phyloP scores from a whole-genome alignment of 53 echinoderm and acorn worm species.

The Pentamera pediparva region DNA sequence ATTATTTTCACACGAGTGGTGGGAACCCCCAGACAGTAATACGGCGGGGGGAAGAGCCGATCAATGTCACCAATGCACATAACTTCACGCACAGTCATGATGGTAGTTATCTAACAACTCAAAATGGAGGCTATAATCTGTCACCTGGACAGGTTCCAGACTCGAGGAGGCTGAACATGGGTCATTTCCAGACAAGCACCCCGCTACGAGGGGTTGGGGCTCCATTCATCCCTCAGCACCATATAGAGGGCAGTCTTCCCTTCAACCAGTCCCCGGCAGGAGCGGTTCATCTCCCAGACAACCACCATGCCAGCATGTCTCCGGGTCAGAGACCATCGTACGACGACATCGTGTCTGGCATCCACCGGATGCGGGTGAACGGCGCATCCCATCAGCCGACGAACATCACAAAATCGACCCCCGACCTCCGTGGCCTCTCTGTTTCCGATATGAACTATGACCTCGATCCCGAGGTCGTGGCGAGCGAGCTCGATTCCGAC shows the following conservation, averaged over 20 bases:
- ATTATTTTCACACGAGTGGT: too few species aligned
- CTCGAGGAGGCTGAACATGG: too few species aligned
- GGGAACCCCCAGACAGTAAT: too few species aligned
- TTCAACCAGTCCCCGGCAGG: not conserved
- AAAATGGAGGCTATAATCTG: not conserved
- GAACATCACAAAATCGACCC: slow-evolving; percentile 11
- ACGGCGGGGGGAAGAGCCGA: too few species aligned
- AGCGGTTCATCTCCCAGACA: too few species aligned
- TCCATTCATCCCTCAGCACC: not conserved
- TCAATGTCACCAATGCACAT: not conserved
- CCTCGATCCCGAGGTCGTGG: slow-evolving; percentile 26
- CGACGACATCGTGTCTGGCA: slow-evolving; percentile 2
- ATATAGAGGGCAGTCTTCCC: slow-evolving; percentile 14
- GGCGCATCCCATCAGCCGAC: not conserved
- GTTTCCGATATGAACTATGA: slow-evolving; percentile 18
- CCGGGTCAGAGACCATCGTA: not conserved
- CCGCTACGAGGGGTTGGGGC: not conserved
- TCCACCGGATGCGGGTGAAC: not conserved
- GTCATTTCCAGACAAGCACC: slow-evolving; percentile 20
- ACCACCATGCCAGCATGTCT: too few species aligned
- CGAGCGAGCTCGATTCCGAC: slow-evolving; percentile 27
- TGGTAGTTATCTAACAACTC: slow-evolving; percentile 10
- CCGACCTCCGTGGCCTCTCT: slow-evolving; percentile 15
- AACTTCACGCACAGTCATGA: not conserved
- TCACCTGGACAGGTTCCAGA: not conserved